Conservation (phyloP, 2,797 vertebrate genomes). For the Phrynocephalus vlangalii region DNA sequence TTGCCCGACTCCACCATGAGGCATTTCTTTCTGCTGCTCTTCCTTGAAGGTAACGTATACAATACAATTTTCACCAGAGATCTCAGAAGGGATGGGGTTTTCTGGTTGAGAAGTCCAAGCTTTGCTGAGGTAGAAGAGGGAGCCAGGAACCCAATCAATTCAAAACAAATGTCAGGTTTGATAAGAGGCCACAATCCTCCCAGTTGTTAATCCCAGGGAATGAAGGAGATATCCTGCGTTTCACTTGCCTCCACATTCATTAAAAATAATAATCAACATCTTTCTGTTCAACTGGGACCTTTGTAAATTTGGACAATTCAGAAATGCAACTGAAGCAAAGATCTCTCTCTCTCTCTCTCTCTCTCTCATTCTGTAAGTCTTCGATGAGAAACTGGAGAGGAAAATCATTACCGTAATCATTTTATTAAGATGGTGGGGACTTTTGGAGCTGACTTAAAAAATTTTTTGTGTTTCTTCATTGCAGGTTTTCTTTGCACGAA, state of each 20-base stretch:
- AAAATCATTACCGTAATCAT: background rate
- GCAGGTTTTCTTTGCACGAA: background rate
- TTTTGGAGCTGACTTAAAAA: background rate
- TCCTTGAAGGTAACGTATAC: constrained; percentile 16
- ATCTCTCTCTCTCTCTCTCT: background rate
- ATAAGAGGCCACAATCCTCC: too few species aligned
- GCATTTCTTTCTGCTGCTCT: constrained; percentile 6
- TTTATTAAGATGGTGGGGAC: background rate
- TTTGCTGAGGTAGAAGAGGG: too few species aligned
- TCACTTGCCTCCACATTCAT: background rate
- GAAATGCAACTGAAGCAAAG: background rate
- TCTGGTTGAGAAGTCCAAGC: too few species aligned
- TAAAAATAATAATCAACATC: background rate
- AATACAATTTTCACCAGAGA: background rate
- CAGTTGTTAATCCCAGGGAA: background rate
- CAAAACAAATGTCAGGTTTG: too few species aligned
- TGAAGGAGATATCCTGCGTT: background rate
- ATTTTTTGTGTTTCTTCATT: background rate
- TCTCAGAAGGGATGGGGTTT: too few species aligned
- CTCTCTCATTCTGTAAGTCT: background rate
- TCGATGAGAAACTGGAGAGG: too few species aligned
- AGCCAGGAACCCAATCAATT: too few species aligned
- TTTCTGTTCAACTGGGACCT: background rate
- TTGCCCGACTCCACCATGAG: background rate
- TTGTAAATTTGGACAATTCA: background rate